phyloP scores from a whole-genome alignment of 2,797 vertebrate species.

The Acanthurus leucopareius region DNA sequence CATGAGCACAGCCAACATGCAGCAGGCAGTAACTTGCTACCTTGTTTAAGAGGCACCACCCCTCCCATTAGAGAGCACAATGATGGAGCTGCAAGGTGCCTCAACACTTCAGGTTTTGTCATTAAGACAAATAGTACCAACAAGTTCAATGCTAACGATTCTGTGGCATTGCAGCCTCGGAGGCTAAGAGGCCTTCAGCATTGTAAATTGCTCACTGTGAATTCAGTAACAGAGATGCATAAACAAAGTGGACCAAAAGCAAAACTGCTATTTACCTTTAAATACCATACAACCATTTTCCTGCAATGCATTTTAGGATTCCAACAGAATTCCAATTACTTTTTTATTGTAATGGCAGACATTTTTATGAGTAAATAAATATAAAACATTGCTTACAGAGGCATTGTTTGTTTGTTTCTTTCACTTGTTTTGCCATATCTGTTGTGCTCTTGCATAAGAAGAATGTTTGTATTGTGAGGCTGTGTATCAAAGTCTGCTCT shows the following conservation, averaged over 20 bases:
- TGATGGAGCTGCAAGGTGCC: conserved; percentile 36
- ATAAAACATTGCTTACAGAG: background rate
- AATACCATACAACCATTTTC: conserved; percentile 2
- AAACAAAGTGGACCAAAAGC: conserved; percentile 16
- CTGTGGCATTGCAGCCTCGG: conserved; percentile 52
- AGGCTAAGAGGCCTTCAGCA: conserved; percentile 47
- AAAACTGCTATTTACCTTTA: conserved; percentile 20
- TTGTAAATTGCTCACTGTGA: conserved; percentile 39
- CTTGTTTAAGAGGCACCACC: conserved; percentile 53
- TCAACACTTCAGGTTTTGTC: conserved; percentile 72
- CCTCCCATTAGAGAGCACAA: conserved; percentile 23
- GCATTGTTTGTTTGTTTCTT: background rate
- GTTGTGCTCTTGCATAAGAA: background rate
- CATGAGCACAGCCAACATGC: conserved; percentile 47
- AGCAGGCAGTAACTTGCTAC: conserved; percentile 61
- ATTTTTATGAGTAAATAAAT: background rate
- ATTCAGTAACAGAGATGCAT: background rate
- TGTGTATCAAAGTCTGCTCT: conserved; percentile 14
- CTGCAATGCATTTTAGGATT: background rate
- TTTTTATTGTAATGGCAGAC: conserved; percentile 2
- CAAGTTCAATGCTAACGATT: conserved; percentile 64
- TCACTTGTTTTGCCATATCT: background rate
- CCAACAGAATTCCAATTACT: background rate
- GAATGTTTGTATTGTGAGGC: background rate
- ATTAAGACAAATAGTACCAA: conserved; percentile 78